phyloP scores from a whole-genome alignment of 2,113 vertebrate genomes.

The Leiothrix lutea region DNA sequence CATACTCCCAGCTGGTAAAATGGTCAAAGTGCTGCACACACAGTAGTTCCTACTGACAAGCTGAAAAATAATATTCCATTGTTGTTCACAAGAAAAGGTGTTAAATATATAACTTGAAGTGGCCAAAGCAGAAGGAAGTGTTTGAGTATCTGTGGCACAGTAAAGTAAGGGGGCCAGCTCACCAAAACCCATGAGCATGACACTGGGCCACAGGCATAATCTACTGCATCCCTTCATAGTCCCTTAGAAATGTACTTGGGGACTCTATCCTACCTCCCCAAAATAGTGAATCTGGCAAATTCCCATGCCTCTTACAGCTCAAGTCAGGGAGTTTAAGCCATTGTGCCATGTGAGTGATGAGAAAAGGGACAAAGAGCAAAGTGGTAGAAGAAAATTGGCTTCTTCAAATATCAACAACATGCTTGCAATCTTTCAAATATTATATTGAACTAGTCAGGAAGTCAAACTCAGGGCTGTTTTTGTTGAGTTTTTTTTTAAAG shows the following conservation, averaged over 20 bases:
- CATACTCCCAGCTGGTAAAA: neutral
- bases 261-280: neutral
- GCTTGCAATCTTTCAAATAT: neutral
- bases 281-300: neutral
- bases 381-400: neutral
- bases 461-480: neutral
- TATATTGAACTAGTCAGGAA: neutral
- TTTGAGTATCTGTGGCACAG: neutral
- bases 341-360: neutral
- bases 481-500: neutral
- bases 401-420: neutral
- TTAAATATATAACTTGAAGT: neutral
- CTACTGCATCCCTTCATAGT: neutral
- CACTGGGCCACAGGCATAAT: neutral
- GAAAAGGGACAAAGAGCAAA: neutral
- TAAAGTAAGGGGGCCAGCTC: neutral
- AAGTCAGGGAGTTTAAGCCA: neutral
- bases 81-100: neutral
- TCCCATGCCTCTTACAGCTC: neutral
- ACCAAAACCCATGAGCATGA: neutral
- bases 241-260: rapidly evolving
- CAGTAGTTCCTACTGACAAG: neutral
- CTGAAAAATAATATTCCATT: neutral
- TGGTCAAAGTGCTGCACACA: neutral
- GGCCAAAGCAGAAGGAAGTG: neutral